phyloP scores from a whole-genome alignment of 2,113 vertebrate genomes.

The Eleginops maclovinus region DNA sequence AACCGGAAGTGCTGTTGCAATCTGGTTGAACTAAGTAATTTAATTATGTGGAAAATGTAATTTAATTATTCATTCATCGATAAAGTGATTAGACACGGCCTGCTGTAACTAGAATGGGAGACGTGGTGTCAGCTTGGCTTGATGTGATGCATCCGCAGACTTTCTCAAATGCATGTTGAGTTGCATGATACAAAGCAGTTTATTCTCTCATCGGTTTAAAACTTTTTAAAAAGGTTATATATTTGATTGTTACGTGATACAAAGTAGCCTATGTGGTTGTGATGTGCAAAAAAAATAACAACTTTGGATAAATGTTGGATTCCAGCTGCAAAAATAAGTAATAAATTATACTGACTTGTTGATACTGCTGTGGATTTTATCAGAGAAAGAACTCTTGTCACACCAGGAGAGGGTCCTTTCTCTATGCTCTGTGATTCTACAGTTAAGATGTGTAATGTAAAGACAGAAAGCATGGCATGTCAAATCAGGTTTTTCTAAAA shows the following conservation, averaged over 20 bases:
- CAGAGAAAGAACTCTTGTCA: not conserved
- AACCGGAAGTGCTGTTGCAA: conserved; percentile 6
- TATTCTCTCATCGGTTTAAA: not conserved
- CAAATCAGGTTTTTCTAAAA: not conserved
- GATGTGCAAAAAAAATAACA: too few species aligned
- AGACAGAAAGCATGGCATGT: not conserved
- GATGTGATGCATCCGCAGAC: too few species aligned
- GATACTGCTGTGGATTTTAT: not conserved
- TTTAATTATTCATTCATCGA: not conserved
- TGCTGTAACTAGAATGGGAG: not conserved
- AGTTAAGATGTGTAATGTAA: not conserved
- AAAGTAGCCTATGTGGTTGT: too few species aligned
- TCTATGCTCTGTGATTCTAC: not conserved
- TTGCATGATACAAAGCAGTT: not conserved
- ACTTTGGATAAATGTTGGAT: not conserved
- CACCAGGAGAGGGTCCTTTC: not conserved
- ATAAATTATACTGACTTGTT: not conserved
- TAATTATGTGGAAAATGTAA: not conserved
- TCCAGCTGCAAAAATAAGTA: not conserved
- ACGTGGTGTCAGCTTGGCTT: not conserved
- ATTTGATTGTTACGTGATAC: too few species aligned
- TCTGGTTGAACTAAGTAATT: not conserved
- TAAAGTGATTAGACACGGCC: too few species aligned
- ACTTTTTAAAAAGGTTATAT: too few species aligned
- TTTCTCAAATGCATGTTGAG: not conserved